Evolutionary conservation across 1,140 invertebrate species (phyloP).

Genomic region (Lordiphosa clarofinis): DNA sequence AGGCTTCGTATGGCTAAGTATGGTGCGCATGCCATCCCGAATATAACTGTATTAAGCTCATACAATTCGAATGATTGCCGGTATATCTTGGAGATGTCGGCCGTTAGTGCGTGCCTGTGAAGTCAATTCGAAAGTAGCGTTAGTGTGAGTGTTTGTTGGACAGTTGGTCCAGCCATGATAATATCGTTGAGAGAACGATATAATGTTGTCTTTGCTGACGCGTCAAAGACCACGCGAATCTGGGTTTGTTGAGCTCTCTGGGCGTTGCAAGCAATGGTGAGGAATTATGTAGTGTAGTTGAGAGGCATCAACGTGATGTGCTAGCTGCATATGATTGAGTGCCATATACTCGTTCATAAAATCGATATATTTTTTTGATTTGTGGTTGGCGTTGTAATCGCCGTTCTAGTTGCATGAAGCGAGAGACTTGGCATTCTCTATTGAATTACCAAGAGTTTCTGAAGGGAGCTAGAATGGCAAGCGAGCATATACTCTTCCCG

Average conservation of each 20-base stretch:
- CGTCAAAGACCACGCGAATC: conserved; percentile 1
- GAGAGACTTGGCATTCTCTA: neutral
- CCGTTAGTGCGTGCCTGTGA: neutral
- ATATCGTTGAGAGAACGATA: neutral
- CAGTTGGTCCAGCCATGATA: neutral
- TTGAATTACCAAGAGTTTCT: neutral
- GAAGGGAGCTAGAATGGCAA: neutral
- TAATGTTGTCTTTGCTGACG: neutral
- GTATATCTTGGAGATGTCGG: conserved; percentile 4
- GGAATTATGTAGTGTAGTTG: conserved; percentile 1
- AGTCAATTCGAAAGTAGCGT: neutral
- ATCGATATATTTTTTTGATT: neutral
- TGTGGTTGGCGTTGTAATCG: neutral
- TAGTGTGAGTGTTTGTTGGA: conserved; percentile 5
- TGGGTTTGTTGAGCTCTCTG: conserved; percentile 1
- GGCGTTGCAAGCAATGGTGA: conserved; percentile 1
- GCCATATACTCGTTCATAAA: conserved; percentile 6
- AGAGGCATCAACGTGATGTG: neutral
- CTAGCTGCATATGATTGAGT: neutral
- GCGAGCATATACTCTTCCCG: neutral
- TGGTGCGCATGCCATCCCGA: neutral
- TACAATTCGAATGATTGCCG: no score
- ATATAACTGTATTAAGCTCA: neutral
- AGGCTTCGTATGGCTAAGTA: conserved; percentile 4
- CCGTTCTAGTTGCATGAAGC: neutral